These are phyloP conservation scores for Lithobates sylvaticus DNA, from an alignment of 2,797 vertebrate genomes.

Conservation along the genomic window DNA sequence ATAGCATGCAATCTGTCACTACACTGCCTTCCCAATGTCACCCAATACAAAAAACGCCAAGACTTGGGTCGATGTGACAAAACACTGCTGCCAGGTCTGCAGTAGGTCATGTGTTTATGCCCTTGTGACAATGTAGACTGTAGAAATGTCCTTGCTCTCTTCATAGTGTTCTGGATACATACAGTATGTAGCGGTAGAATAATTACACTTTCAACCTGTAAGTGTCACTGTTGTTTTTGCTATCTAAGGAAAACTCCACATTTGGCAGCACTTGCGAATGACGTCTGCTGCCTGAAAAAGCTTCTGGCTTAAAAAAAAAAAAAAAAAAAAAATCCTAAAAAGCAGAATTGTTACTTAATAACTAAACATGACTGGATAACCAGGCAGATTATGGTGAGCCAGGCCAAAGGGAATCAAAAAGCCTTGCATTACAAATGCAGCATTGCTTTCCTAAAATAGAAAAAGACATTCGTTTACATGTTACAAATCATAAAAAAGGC, in stretches of 20 bases:
- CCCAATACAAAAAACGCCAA: no score
- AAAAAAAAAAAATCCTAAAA: conserved; percentile 36
- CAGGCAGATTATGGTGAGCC: background rate
- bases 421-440: background rate
- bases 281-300: background rate
- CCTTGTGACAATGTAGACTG: no score
- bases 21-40: no score
- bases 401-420: background rate
- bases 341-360: conserved; percentile 9
- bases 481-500: no score
- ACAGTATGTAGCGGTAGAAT: background rate
- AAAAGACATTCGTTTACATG: no score
- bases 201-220: background rate
- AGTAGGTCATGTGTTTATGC: background rate
- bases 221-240: conserved; percentile 26
- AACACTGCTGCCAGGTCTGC: no score
- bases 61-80: no score
- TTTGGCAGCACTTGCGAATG: background rate
- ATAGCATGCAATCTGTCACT: no score
- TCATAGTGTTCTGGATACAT: background rate
- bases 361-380: background rate
- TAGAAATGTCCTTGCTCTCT: background rate
- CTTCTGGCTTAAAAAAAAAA: background rate
- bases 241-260: background rate
- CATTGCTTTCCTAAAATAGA: background rate